Percentiles rank a stretch among this genome's conserved stretches.
Conservation (phyloP, 2,888 invertebrate species). For the Tuta absoluta region DNA sequence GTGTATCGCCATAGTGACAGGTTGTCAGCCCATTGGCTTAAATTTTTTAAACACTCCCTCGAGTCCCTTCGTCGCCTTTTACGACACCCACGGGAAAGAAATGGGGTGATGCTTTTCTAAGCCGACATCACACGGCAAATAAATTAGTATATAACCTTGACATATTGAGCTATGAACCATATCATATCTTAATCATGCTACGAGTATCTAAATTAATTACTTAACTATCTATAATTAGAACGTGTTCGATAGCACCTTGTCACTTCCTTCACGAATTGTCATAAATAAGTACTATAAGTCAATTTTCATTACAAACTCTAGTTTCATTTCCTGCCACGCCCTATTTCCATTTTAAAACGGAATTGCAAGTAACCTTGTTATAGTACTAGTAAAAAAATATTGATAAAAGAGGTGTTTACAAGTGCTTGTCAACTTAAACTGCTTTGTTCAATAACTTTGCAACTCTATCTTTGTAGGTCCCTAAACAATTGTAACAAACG, state of each 20-base stretch:
- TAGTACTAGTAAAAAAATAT: no score
- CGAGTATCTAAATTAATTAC: neutral
- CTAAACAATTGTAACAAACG: neutral
- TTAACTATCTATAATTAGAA: constrained; percentile 20
- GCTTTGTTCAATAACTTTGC: neutral
- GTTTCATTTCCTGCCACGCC: constrained; percentile 10
- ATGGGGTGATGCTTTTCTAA: no score
- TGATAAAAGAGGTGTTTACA: neutral
- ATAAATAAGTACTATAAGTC: neutral
- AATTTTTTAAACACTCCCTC: no score
- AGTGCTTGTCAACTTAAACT: neutral
- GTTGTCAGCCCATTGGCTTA: no score
- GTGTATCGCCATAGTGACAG: no score
- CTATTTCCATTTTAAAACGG: neutral
- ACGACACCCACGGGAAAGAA: no score
- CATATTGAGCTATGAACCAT: neutral
- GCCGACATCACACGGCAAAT: no score
- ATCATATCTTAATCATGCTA: neutral
- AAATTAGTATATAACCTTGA: neutral
- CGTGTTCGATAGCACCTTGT: neutral
- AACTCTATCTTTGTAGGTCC: no score
- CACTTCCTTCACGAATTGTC: constrained; percentile 14
- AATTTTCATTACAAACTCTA: neutral
- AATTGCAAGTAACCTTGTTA: neutral
- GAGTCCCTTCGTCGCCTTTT: no score